Evolutionary conservation across 2,888 invertebrate genomes (phyloP), one percentile per base, ranked within the genome.

Genomic region (Aphrophora alni): DNA sequence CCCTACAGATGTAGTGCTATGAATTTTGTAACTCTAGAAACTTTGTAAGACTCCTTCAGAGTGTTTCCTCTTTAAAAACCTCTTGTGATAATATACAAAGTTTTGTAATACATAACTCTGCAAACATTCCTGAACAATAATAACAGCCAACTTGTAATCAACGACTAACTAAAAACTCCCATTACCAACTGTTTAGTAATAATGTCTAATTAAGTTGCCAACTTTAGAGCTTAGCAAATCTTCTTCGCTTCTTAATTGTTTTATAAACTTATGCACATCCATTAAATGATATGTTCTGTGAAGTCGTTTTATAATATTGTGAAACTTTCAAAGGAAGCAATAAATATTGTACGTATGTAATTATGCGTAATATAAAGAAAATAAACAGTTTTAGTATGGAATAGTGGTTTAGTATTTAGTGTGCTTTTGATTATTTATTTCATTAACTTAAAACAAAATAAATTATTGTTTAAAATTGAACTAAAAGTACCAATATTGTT

Each of bases 131-230:
- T 44, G 72, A 33, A 78, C 77, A 77, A 77, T 77, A 77, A 77
- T 77, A 77, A 59, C 21, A 59, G 1, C n/a, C 27, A 26, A 71
- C 72, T 78, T 78, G 78, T 72, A 72, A 78, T 78, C 78, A 44
- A 59, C 25, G 69, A 77, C 68, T 38, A 81, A 81, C 79, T 81
- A 82, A 82, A 82, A 82, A 82, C 79, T 80, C 81, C 82, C 82
- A 81, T 82, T 82, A 81, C 28, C 33, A 77, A 81, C 74, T 78
- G 75, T 78, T 78, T 70, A 69, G 78, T 51, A 78, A 81, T 81
- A 81, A 76, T 78, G 76, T 81, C 74, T 77, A 81, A 81, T 81
- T 81, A 81, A 68, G 33, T 80, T 44, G 69, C 72, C 27, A 78
- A 71, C 51, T 78, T 78, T n/a, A 72, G 25, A 21, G 80, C 77